Evolutionary conservation across 2,888 invertebrate genomes (phyloP), one percentile per base, ranked within the genome.

Genomic region (Taphrorychus bicolor): DNA sequence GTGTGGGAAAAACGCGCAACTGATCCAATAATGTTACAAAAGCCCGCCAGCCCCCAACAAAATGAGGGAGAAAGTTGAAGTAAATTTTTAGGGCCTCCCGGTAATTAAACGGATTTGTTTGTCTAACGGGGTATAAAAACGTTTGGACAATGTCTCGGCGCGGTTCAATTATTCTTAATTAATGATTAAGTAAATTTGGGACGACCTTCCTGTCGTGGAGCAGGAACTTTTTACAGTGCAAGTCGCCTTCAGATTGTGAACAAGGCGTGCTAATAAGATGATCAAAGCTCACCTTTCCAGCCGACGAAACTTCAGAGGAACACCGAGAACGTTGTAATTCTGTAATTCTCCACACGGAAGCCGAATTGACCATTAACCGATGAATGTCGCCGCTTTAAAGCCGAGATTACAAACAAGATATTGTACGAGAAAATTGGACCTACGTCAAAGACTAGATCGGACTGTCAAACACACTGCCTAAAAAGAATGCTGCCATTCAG

Each of bases 401-500:
- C 17, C 2, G 45, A 32, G 32, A 45, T 45, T 45, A 45, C 14
- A 45, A 45, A 45, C 11, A 32, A 32, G 32, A 32, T 9, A 32
- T 32, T 32, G 45, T 45, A 45, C 45, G 17, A 45, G 45, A 45
- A 45, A 45, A 14, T 17, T 45, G 49, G 76, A 76, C 76, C 76
- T 76, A 75, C 74, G 73, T 76, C 76, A 76, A 73, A 48, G 69
- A 45, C 40, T 60, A 40, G 61, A 52, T 58, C 58, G 56, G 76
- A 76, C 75, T 76, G 76, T 76, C 76, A 76, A 75, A 73, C 66
- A 71, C 75, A 75, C 67, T 73, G 76, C 76, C 75, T 70, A 69
- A 69, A 63, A 63, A 70, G 63, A 66, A 70, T 70, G 53, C 59
- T 66, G 70, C 69, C 72, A 74, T 75, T 76, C 70, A 73, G 73